Base-by-base conservation (phyloP, 2,797 vertebrate genomes). In the Enteromius unitaeniatus region DNA sequence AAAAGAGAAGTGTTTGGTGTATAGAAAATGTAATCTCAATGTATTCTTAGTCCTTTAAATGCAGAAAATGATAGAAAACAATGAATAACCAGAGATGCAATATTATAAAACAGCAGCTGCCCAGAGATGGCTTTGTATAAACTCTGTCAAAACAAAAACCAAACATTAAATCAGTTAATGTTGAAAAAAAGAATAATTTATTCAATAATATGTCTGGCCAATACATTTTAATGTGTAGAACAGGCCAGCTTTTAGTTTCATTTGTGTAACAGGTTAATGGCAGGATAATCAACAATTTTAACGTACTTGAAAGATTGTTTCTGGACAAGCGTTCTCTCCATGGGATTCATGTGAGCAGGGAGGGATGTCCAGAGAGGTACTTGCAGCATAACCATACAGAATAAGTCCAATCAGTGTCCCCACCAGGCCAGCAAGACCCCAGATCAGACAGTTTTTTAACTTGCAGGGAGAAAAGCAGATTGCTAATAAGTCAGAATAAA, bases 71-170 rank as follows among this genome's bases (percentile, higher is more conserved):
- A 92, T 75, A 94, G 84, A 23, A 94, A 37, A 17, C 75, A 14
- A 37, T 91, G 92, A 82, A 93, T 65, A 31, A 93, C 5, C 17
- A 92, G 21, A 1, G 93, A 89, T 2, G 72, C 87, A 0, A 23
- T 17, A 84, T 93, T 87, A 21, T 92, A 93, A n/a, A 94, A 17
- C 62, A 94, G 67, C 78, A 95, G 89, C 85, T 92, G 84, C 9
- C 86, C 9, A 0, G 62, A 77, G 26, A 94, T 0, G 26, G 45
- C 53, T 79, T 85, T 86, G 55, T 70, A 83, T 9, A 89, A 89
- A 1, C 4, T 42, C 93, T 94, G 90, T 21, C 84, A 79, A 83
- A 47, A 17, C 89, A 21, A 86, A 74, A 82, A 76, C 17, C 78
- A 9, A 37, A 84, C 4, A 68, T 31, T 45, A 1, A 76, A 40